Evolutionary conservation across 2,888 invertebrate species (phyloP).

Genomic region (Eristalis intricaria): DNA sequence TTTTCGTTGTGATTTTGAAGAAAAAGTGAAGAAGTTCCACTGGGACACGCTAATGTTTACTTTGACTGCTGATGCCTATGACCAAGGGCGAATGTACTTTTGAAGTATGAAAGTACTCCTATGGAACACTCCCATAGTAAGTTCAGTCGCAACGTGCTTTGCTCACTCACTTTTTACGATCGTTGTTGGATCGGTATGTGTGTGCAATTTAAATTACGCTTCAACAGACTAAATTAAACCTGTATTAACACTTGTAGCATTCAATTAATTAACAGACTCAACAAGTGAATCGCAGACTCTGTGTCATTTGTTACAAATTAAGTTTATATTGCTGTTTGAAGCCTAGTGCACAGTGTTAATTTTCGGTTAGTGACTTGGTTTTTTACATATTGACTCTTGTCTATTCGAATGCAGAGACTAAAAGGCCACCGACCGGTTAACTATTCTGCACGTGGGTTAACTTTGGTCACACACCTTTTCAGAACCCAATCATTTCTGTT

Average conservation of each 20-base stretch:
- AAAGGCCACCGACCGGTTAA: neutral
- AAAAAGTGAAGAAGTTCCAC: neutral
- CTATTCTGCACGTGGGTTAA: neutral
- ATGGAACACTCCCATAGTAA: neutral
- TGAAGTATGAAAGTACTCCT: neutral
- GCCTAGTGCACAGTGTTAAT: neutral
- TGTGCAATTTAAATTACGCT: neutral
- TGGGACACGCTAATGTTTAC: neutral
- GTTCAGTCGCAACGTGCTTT: neutral
- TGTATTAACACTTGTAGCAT: neutral
- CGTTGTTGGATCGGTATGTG: neutral
- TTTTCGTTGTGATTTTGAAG: neutral
- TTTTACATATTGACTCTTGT: neutral
- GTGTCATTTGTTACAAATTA: neutral
- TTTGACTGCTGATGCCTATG: neutral
- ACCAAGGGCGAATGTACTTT: neutral
- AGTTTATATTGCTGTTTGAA: neutral
- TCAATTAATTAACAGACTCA: neutral
- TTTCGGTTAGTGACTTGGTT: neutral
- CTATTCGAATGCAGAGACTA: too few species aligned
- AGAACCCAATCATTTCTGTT: too few species aligned
- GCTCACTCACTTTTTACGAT: neutral
- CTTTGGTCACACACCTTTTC: neutral
- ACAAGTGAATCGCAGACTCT: too few species aligned
- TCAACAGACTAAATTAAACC: neutral